Evolutionary conservation across 2,797 vertebrate species (phyloP), one percentile per base, ranked within the genome.

Genomic region (Pseudomugil tenellus): DNA sequence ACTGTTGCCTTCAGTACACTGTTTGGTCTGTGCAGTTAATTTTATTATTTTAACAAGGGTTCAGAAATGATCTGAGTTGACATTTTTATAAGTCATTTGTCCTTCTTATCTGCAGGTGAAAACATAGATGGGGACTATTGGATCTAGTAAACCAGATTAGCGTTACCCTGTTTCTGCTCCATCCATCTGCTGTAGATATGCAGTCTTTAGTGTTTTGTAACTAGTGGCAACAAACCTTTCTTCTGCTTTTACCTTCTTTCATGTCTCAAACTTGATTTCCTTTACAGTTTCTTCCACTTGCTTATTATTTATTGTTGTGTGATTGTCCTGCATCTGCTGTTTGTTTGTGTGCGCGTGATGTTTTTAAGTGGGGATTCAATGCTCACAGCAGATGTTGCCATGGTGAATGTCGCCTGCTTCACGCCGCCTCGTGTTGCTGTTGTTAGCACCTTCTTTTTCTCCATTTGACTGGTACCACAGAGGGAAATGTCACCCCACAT

Each of bases 381-480:
- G 72, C 68, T 84, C 76, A 80, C 69, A 76, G 76, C 80, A 75
- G 76, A 84, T 85, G 90, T 89, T 84, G 7, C 85, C 83, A 89
- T 86, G 87, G 86, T 88, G 88, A 91, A 76, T 37, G 66, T 79
- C 77, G 52, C 75, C 58, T 35, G 53, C 63, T 76, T 46, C 67
- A 17, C 67, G 51, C 63, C 73, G 53, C 32, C 35, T 56, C 66
- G 63, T 73, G 77, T 87, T 89, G 85, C 83, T 82, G 86, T 73
- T 82, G 67, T 81, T 83, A 67, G 68, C 66, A 21, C 19, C 56
- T 84, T 64, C 35, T 66, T 51, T 67, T 49, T 53, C 55, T 60
- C 63, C 53, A 53, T 81, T 72, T 83, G 60, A 76, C 68, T 68
- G 64, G 74, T 71, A 71, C 75, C 66, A 67, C 70, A 65, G 72